phyloP scores from a whole-genome alignment of 2,888 invertebrate species.

The Amiota minor region DNA sequence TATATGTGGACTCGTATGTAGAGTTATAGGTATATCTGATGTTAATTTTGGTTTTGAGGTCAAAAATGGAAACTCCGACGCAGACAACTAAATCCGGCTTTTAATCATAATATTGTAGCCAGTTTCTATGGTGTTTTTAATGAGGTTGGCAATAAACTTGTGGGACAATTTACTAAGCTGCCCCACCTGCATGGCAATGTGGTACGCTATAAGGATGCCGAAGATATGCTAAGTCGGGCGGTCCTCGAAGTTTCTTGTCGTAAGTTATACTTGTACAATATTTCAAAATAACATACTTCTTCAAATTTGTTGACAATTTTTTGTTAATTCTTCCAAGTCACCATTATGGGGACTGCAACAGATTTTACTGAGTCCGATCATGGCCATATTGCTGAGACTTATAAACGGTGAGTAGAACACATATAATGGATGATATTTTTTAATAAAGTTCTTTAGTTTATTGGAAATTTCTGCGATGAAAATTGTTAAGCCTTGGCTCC shows the following conservation, averaged over 20 bases:
- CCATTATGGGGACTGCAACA: constrained; percentile 70
- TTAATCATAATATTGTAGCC: constrained; percentile 65
- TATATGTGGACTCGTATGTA: background rate
- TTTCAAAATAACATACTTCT: too few relatives aligned
- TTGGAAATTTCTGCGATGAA: constrained; percentile 68
- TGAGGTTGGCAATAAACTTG: constrained; percentile 63
- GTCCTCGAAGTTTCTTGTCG: constrained; percentile 70
- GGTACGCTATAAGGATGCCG: constrained; percentile 62
- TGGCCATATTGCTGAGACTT: constrained; percentile 67
- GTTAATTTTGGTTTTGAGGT: constrained; percentile 49
- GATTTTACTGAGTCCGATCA: constrained; percentile 66
- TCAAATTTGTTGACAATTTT: background rate
- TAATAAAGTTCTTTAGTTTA: constrained; percentile 47
- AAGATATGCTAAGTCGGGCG: constrained; percentile 69
- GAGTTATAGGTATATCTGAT: too few relatives aligned
- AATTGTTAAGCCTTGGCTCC: constrained; percentile 70
- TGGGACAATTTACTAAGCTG: constrained; percentile 54
- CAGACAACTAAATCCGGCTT: constrained; percentile 70
- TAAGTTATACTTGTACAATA: constrained; percentile 49
- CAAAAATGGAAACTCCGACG: constrained; percentile 69
- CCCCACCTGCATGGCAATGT: constrained; percentile 50
- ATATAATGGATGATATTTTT: background rate
- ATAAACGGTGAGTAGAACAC: constrained; percentile 59
- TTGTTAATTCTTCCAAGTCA: constrained; percentile 55
- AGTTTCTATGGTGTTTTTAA: constrained; percentile 69